These are phyloP conservation scores for Drosophila macrospina DNA, from an alignment of 2,888 invertebrate genomes.

Conservation along the genomic window DNA sequence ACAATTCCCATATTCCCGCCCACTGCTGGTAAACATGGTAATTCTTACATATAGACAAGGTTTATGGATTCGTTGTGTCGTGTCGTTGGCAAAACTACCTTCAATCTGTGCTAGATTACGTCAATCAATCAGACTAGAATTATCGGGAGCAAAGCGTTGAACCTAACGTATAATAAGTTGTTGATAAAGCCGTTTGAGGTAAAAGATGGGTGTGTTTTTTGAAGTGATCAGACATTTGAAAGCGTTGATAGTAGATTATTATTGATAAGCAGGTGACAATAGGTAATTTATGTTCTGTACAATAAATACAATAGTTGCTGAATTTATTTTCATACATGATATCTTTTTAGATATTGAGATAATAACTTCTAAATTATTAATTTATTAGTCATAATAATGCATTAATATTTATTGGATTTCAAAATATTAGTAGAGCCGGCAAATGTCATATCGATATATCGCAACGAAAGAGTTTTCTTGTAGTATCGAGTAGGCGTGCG, in stretches of 20 bases:
- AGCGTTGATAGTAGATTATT: slow-evolving; percentile 8
- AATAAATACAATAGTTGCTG: not conserved
- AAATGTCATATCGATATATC: slow-evolving; percentile 3
- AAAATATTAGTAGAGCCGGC: slow-evolving; percentile 10
- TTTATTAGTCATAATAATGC: not conserved
- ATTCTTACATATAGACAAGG: slow-evolving; percentile 57
- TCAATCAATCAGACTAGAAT: slow-evolving; percentile 14
- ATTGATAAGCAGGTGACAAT: not conserved
- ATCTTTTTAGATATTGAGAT: no score
- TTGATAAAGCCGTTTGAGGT: slow-evolving; percentile 20
- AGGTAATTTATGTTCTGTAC: not conserved
- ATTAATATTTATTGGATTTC: not conserved
- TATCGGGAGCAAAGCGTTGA: slow-evolving; percentile 14
- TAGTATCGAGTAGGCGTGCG: not conserved
- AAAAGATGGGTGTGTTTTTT: slow-evolving; percentile 39
- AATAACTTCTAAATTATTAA: not conserved
- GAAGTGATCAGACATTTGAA: slow-evolving; percentile 5
- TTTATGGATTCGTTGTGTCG: slow-evolving; percentile 53
- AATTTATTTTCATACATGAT: no score
- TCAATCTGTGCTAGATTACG: slow-evolving; percentile 34
- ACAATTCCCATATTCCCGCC: not conserved
- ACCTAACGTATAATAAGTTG: slow-evolving; percentile 3
- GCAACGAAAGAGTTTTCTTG: not conserved
- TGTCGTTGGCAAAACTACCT: slow-evolving; percentile 38
- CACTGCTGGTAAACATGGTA: slow-evolving; percentile 23